A percentile compares a stretch with the other conserved stretches of the same genome.
phyloP scores from a whole-genome alignment of 2,797 vertebrate genomes.

The Pseudochirops cupreus region DNA sequence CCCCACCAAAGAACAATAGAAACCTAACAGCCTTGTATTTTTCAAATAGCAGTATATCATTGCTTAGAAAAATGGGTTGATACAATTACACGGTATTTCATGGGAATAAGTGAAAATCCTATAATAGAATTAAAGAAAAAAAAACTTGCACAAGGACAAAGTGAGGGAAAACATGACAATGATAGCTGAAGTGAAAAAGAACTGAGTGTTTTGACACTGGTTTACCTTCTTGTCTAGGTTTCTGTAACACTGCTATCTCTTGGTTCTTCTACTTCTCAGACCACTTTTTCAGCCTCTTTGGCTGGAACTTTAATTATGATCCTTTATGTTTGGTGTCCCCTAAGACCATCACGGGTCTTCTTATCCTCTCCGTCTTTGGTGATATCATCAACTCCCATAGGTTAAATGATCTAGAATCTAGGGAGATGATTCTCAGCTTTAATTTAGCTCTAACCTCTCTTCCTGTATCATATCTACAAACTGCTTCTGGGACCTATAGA shows the following conservation, averaged over 20 bases:
- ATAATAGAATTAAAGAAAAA: background rate
- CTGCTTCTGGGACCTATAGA: background rate
- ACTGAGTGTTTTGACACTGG: background rate
- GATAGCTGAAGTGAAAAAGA: background rate
- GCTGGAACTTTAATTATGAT: background rate
- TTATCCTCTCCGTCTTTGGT: background rate
- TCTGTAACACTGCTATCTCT: background rate
- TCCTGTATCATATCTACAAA: background rate
- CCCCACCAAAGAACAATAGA: background rate
- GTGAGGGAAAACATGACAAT: background rate
- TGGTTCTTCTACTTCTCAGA: background rate
- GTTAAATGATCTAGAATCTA: background rate
- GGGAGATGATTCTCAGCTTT: background rate
- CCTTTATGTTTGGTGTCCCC: background rate
- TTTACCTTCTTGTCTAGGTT: background rate
- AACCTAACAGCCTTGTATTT: background rate
- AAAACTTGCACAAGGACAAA: background rate
- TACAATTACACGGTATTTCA: background rate
- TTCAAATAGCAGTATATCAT: background rate
- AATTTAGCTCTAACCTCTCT: background rate
- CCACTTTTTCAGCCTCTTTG: background rate
- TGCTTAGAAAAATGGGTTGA: background rate
- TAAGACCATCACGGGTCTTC: background rate
- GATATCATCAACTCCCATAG: background rate
- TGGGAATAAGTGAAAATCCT: background rate